phyloP scores from a whole-genome alignment of 2,113 vertebrate species.

The Chloropsis cyanopogon region DNA sequence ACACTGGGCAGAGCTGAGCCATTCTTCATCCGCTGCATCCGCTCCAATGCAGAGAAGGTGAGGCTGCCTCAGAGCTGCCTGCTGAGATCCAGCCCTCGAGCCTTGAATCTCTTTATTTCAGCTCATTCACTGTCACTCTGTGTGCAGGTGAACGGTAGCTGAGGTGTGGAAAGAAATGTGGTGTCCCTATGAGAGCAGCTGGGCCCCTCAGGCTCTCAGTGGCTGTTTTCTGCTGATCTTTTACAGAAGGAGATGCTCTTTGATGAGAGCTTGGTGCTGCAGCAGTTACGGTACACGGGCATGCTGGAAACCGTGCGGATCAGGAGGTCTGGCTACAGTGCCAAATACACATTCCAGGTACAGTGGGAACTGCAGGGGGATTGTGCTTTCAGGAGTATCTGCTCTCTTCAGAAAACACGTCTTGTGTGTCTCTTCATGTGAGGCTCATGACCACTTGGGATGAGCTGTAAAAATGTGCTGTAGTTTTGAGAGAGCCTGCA shows the following conservation, averaged over 20 bases:
- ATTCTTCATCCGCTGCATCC: slow-evolving; percentile 97
- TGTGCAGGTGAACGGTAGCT: neutral
- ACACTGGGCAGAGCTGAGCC: slow-evolving; percentile 91
- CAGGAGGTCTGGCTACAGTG: slow-evolving; percentile 93
- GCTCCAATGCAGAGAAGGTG: slow-evolving; percentile 96
- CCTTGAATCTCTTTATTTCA: neutral
- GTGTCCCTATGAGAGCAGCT: neutral
- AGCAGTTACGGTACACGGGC: slow-evolving; percentile 95
- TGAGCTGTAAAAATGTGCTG: neutral
- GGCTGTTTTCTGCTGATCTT: neutral
- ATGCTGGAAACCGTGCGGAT: slow-evolving; percentile 98
- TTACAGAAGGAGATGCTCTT: slow-evolving; percentile 91
- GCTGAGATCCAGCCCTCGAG: neutral
- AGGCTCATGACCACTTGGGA: neutral
- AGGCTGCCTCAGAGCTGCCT: neutral
- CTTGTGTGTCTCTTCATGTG: neutral
- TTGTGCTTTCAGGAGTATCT: neutral
- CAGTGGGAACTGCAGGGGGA: neutral
- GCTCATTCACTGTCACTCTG: neutral
- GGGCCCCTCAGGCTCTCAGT: neutral
- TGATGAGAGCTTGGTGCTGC: slow-evolving; percentile 89
- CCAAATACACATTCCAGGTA: slow-evolving; percentile 97
- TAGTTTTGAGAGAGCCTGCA: neutral
- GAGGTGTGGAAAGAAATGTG: neutral
- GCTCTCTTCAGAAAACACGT: neutral